Base-by-base conservation (phyloP, 2,113 vertebrate genomes). In the Turdus rufiventris region DNA sequence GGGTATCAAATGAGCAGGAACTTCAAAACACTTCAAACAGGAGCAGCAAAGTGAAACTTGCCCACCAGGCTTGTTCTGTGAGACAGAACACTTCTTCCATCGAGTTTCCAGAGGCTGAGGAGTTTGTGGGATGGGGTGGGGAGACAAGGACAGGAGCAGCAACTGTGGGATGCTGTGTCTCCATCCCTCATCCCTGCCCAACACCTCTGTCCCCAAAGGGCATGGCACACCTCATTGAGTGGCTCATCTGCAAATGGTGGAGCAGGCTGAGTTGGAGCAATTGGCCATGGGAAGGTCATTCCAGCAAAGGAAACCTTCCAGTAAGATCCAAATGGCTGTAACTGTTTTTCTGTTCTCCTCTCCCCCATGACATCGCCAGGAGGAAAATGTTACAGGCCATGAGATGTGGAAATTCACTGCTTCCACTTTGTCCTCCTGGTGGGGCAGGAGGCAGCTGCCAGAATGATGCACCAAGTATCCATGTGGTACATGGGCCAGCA, bases 311-410 rank as follows among this genome's bases (percentile, higher is more conserved):
- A 78, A 80, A 68, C 14, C 42, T 84, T 45, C 36, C 77, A 75
- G 13, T 20, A 76, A 71, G 33, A 74, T 21, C 18, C 45, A 6
- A 34, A n/a, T 45, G 48, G 68, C 36, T 58, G 10, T 24, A 58
- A 57, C 11, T 8, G 21, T 29, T 53, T 58, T 85, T 45, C 45
- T 74, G 9, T 56, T 67, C 53, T 94, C 29, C 28, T 42, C 1
- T 70, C 6, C 14, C 19, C 31, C 4, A 2, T 0, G 17, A 25
- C 62, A 68, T 28, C 0, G 0, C 28, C 34, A 73, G 45, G 24
- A 88, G 24, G 36, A 70, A 78, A 76, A 53, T 4, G 17, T 74
- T 50, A 45, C 0, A 5, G 80, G 31, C 47, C 43, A 25, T 1
- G 18, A 70, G 23, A 45, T 25, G 6, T 45, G 29, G 53, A 71